A percentile compares a stretch with the other conserved stretches of the same genome.
phyloP scores from a whole-genome alignment of 1,140 invertebrate genomes.

The Ooceraea biroi region DNA sequence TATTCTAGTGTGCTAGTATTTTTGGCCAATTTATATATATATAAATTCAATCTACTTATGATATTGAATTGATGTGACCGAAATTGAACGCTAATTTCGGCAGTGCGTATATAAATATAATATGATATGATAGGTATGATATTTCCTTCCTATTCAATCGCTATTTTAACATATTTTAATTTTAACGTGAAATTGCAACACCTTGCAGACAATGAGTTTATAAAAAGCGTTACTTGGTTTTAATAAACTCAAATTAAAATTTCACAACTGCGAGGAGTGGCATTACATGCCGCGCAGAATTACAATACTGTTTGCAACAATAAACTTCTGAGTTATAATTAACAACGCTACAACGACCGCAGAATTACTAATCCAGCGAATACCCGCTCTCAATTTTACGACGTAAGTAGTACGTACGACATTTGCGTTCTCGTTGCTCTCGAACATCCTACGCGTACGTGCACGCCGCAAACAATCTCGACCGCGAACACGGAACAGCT shows the following conservation, averaged over 20 bases:
- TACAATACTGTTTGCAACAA: conserved; percentile 25
- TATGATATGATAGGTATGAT: too few species aligned
- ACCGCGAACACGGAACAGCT: not conserved
- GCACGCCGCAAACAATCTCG: not conserved
- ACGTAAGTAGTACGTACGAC: conserved; percentile 40
- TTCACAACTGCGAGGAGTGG: not conserved
- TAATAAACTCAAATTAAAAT: conserved; percentile 21
- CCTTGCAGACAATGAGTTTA: not conserved
- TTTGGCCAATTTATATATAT: not conserved
- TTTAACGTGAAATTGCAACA: not conserved
- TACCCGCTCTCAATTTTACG: conserved; percentile 42
- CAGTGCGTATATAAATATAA: too few species aligned
- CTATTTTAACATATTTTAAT: conserved; percentile 18
- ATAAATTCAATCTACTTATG: too few species aligned
- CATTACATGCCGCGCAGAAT: conserved; percentile 11
- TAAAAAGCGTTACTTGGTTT: not conserved
- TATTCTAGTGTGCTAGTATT: not conserved
- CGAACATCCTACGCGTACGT: not conserved
- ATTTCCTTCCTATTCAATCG: not conserved
- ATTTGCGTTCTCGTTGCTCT: conserved; percentile 8
- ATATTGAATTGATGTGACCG: not conserved
- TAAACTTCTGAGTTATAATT: conserved; percentile 53
- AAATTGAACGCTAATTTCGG: conserved; percentile 12
- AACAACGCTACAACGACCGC: conserved; percentile 25
- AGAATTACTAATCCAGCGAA: conserved; percentile 49